Conservation (phyloP, 2,797 vertebrate species). For the Parauchenoglanis punctatus region DNA sequence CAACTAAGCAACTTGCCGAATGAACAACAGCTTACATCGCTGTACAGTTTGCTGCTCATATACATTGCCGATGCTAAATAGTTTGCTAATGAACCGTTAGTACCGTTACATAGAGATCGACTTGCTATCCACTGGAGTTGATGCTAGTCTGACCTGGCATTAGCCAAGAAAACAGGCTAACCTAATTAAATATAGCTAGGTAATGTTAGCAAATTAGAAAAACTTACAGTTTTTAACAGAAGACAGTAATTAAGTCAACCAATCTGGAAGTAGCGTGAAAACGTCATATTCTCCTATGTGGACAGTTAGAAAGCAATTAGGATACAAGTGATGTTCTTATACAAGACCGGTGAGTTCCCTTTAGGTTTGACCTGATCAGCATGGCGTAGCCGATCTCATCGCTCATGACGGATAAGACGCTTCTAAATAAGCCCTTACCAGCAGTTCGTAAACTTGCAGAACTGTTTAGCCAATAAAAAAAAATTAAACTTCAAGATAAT, state of each 20-base stretch:
- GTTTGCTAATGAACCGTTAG: not conserved
- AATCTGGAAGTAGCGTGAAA: too few relatives aligned
- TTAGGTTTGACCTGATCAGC: not conserved
- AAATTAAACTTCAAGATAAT: slow-evolving; percentile 73
- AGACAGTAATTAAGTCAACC: not conserved
- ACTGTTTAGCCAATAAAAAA: slow-evolving; percentile 43
- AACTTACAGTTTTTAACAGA: not conserved
- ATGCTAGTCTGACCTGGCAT: not conserved
- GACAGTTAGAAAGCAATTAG: not conserved
- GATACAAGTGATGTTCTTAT: not conserved
- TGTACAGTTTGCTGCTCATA: not conserved
- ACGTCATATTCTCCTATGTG: too few relatives aligned
- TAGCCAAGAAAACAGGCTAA: not conserved
- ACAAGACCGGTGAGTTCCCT: not conserved
- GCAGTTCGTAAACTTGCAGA: not conserved
- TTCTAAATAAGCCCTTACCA: not conserved
- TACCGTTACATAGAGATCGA: not conserved
- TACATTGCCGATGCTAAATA: not conserved
- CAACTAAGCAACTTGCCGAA: not conserved
- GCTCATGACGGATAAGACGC: not conserved
- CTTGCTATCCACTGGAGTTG: not conserved
- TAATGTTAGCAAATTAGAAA: not conserved
- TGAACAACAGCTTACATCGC: not conserved
- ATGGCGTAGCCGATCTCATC: not conserved
- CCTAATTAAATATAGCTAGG: not conserved